Percentiles rank a stretch among this genome's conserved stretches.
Evolutionary conservation across 2,888 invertebrate species (phyloP).

Genomic region (Heliconius ismenius): DNA sequence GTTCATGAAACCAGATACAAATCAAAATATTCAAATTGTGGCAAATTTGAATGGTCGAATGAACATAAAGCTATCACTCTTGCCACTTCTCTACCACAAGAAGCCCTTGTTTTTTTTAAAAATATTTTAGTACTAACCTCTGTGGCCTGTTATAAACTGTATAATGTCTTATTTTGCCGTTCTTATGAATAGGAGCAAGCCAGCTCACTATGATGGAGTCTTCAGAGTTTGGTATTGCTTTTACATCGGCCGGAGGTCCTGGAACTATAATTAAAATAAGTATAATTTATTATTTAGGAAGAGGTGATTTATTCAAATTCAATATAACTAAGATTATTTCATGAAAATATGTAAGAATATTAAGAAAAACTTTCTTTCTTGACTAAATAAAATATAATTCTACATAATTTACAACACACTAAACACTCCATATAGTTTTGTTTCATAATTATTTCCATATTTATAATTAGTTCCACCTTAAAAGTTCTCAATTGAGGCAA

Average conservation of each 20-base stretch:
- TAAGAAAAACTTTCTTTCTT: too few relatives aligned
- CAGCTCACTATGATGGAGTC: slow-evolving; percentile 92
- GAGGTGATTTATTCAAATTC: not conserved
- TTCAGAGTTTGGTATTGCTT: slow-evolving; percentile 89
- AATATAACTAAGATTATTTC: not conserved
- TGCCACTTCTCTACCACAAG: too few relatives aligned
- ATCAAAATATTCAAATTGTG: not conserved
- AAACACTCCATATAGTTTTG: too few relatives aligned
- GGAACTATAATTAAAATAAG: slow-evolving; percentile 82
- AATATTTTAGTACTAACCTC: slow-evolving; percentile 51
- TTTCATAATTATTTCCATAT: too few relatives aligned
- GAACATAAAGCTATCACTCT: not conserved
- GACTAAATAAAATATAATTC: too few relatives aligned
- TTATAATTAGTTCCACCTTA: too few relatives aligned
- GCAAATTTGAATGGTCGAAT: not conserved
- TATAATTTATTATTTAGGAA: too few relatives aligned
- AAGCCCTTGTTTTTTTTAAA: not conserved
- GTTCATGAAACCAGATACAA: too few relatives aligned
- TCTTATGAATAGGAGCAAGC: slow-evolving; percentile 90
- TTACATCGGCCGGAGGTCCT: slow-evolving; percentile 90
- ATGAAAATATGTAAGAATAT: too few relatives aligned
- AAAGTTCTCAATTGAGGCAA: too few relatives aligned
- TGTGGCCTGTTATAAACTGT: slow-evolving; percentile 88
- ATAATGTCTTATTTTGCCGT: slow-evolving; percentile 91
- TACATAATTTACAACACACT: too few relatives aligned